Evolutionary conservation across 2,797 vertebrate species (phyloP), one percentile per base, ranked within the genome.

Genomic region (Taeniopygia guttata): DNA sequence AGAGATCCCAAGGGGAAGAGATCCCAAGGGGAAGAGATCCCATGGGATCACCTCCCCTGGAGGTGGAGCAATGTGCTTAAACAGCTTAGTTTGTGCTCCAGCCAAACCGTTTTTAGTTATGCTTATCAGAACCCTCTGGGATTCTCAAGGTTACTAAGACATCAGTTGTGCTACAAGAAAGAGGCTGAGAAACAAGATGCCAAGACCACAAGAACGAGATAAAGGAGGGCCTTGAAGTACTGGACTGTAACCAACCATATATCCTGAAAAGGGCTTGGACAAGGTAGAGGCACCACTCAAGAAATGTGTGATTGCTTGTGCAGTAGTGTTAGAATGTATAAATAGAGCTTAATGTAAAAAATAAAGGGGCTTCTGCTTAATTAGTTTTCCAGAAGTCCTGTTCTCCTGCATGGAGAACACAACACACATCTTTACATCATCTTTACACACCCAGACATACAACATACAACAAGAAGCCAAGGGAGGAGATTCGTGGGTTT

Each of bases 401-500:
- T 2, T 59, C 8, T 19, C 18, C 58, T 20, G 26, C 36, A 20
- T 20, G 58, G 34, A 60, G 36, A 27, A 13, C 56, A 59, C 56
- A 59, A 13, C 56, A 13, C 56, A 58, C 34, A 59, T 13, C 56
- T 19, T 36, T 18, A 17, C 34, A 58, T 58, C 56, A 43, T 4
- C 59, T 5, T 4, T 16, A 63, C 11, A 26, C 70, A 48, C 40
- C 7, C 18, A 62, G 76, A 82, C 5, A 88, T 79, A 23, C 45
- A 40, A 82, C 5, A 88, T 79, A 23, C 45, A 40, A 10, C 82
- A 49, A 95, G 36, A 87, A 82, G 69, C 45, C 52, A 70, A 48
- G 11, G 20, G 38, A 92, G 81, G 56, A 63, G 68, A 89, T 92
- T 67, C 13, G 2, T 54, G 83, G 87, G 66, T 87, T 96, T 95